These are phyloP conservation scores for Agriopis aurantiaria DNA, from an alignment of 2,888 invertebrate species.

Conservation along the genomic window DNA sequence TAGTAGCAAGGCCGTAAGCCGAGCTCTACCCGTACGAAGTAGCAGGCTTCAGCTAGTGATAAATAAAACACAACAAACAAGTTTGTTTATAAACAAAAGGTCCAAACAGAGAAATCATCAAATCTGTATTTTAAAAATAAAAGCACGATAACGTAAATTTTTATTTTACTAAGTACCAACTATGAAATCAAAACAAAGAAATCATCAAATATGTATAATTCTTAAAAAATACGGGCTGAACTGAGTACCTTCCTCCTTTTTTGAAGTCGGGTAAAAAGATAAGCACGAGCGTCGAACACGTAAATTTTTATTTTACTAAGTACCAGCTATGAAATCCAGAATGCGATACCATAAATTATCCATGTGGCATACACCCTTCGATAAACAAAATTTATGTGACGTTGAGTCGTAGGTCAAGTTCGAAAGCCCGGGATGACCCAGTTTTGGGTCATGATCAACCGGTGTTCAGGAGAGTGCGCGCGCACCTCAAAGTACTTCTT, in stretches of 20 bases:
- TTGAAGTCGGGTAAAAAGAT: background rate
- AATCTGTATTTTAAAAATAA: too few species aligned
- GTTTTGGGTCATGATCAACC: constrained; percentile 61
- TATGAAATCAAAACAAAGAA: too few species aligned
- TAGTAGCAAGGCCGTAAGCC: too few species aligned
- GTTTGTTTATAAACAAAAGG: too few species aligned
- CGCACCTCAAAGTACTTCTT: constrained; percentile 27
- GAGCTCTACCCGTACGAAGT: too few species aligned
- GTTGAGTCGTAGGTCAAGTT: constrained; percentile 51
- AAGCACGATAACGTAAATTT: background rate
- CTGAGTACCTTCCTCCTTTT: too few species aligned
- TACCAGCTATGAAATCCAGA: too few species aligned
- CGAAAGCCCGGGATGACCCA: constrained; percentile 52
- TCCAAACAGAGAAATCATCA: too few species aligned
- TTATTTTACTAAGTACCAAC: background rate
- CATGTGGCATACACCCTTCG: background rate
- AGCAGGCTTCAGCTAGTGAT: too few species aligned
- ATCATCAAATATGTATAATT: background rate
- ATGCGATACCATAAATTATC: background rate
- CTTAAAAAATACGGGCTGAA: too few species aligned
- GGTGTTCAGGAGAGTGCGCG: constrained; percentile 38
- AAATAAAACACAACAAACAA: too few species aligned
- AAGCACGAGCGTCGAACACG: background rate
- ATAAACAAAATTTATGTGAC: constrained; percentile 20
- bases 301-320: background rate